Base-by-base conservation (phyloP, 2,888 invertebrate species). In the Protodeltote pygarga region DNA sequence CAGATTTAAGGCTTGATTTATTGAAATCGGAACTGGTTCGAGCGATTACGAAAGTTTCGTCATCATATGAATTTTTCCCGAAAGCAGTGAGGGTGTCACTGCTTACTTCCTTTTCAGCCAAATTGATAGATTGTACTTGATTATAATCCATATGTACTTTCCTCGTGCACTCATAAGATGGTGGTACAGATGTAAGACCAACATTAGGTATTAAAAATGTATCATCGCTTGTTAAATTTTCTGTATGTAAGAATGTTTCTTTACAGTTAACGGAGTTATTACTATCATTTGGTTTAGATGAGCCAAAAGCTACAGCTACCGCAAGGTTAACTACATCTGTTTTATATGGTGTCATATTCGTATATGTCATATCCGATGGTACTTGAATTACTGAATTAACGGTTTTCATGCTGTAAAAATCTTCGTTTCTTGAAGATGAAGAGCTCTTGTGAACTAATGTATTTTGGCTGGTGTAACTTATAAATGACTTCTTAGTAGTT, bases 301-400 rank as follows among this genome's bases (percentile, higher is more conserved):
- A 8, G 16, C 75, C 74, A 32, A 68, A 72, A 14, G 81, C 60
- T 16, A 81, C 72, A n/a, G 83, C 82, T 25, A 84, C 57, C 20
- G 81, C 74, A 2, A 83, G 71, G 44, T 79, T 85, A 2, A 85
- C 68, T 0, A 80, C 28, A 27, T 83, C 77, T 23, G 64, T 67
- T 60, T 79, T 79, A 38, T 69, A 83, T 2, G 74, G 66, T 9
- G 35, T 32, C 5, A n/a, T n/a, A n/a, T n/a, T n/a, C n/a, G n/a
- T n/a, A n/a, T n/a, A n/a, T n/a, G n/a, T n/a, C n/a, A 24, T 11
- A 9, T 71, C 59, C 25, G 63, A 38, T 17, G 54, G 8, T 5
- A 67, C 40, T 38, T 65, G 44, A 3, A 67, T 45, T 0, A 63
- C 44, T 3, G 77, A 73, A 34, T 49, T 54, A n/a, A 51, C 32